phyloP scores from a whole-genome alignment of 2,113 vertebrate genomes.

The Xenopus laevis region DNA sequence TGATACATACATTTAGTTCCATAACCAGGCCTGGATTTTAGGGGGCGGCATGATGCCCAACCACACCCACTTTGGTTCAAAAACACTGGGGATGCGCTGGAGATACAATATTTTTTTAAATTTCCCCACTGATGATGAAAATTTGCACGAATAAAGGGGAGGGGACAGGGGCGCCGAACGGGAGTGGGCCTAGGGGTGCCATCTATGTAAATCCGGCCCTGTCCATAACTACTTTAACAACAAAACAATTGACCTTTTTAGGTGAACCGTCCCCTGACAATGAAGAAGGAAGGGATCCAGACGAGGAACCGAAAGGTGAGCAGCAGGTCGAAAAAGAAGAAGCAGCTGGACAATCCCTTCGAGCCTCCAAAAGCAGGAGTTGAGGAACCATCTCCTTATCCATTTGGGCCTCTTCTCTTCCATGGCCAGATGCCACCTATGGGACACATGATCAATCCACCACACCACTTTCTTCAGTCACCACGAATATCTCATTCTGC shows the following conservation, averaged over 20 bases:
- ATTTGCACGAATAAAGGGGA: no score
- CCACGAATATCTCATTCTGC: slow-evolving; percentile 56
- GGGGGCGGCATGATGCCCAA: no score
- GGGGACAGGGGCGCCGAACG: no score
- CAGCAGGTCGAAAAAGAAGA: slow-evolving; percentile 70
- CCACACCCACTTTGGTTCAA: no score
- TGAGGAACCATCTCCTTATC: slow-evolving; percentile 54
- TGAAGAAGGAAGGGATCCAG: slow-evolving; percentile 87
- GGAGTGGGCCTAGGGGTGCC: no score
- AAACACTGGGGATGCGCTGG: no score
- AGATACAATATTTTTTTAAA: no score
- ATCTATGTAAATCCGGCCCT: no score
- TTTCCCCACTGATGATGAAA: no score
- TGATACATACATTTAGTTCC: background rate
- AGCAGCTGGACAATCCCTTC: slow-evolving; percentile 38
- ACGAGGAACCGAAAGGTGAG: slow-evolving; percentile 84
- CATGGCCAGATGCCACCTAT: slow-evolving; percentile 51
- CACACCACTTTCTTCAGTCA: slow-evolving; percentile 60
- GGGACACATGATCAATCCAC: slow-evolving; percentile 63
- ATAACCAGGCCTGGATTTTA: no score
- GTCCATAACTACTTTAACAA: no score
- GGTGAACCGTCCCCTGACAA: slow-evolving; percentile 82
- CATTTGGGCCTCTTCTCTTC: slow-evolving; percentile 63
- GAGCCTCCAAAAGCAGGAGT: background rate
- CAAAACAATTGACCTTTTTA: slow-evolving; percentile 47